phyloP scores from a whole-genome alignment of 2,888 invertebrate species.

The Eretmocerus hayati region DNA sequence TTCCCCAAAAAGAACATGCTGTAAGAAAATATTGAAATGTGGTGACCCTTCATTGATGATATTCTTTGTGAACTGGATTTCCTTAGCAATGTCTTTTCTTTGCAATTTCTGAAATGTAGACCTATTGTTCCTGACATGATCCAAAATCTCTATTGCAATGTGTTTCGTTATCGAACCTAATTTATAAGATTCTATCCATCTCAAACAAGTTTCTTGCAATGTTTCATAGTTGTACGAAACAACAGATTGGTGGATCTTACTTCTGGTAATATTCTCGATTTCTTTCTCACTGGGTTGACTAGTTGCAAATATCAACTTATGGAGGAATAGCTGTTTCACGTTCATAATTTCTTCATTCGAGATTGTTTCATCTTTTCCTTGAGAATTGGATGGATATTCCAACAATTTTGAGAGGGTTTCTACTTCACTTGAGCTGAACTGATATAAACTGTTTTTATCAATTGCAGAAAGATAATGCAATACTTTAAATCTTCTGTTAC shows the following conservation, averaged over 20 bases:
- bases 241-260: slow-evolving; percentile 17
- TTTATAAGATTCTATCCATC: slow-evolving; percentile 33
- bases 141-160: slow-evolving; percentile 27
- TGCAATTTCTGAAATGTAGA: slow-evolving; percentile 24
- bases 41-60: not conserved
- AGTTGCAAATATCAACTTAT: slow-evolving; percentile 12
- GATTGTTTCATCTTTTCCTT: not conserved
- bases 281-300: slow-evolving; percentile 4
- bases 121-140: slow-evolving; percentile 28
- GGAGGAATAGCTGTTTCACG: not conserved
- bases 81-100: slow-evolving; percentile 21
- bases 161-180: slow-evolving; percentile 25
- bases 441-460: slow-evolving; percentile 5
- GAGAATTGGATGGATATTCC: slow-evolving; percentile 4
- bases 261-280: slow-evolving; percentile 21
- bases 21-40: not conserved
- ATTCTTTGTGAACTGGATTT: slow-evolving; percentile 13
- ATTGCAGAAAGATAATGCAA: slow-evolving; percentile 8
- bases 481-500: slow-evolving; percentile 12
- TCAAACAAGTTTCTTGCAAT: slow-evolving; percentile 32
- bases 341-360: not conserved
- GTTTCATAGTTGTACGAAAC: slow-evolving; percentile 30
- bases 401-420: not conserved
- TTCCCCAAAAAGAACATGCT: not conserved
- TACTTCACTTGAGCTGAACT: slow-evolving; percentile 4